Percentiles rank a stretch among this genome's conserved stretches.
Evolutionary conservation across 1,140 invertebrate genomes (phyloP).

Genomic region (Hycleus phaleratus): DNA sequence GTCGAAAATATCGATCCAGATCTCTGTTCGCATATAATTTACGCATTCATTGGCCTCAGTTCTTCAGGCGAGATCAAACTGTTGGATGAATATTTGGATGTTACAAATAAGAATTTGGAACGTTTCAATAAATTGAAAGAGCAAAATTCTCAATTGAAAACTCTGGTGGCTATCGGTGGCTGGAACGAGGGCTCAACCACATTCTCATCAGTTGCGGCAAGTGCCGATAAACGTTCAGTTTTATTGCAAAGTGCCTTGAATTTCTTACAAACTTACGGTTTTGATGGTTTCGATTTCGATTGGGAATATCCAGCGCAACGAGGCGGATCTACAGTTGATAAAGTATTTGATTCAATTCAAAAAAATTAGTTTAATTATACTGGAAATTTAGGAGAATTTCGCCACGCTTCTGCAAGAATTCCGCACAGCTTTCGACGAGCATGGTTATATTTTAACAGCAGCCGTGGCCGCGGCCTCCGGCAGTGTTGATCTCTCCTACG

Average conservation of each 20-base stretch:
- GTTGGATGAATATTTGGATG: constrained; percentile 32
- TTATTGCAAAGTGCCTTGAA: constrained; percentile 53
- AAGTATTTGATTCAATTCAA: not conserved
- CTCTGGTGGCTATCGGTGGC: constrained; percentile 64
- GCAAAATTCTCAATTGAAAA: constrained; percentile 57
- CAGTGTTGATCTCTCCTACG: constrained; percentile 66
- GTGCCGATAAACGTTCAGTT: constrained; percentile 42
- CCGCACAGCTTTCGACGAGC: constrained; percentile 21
- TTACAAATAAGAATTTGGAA: constrained; percentile 31
- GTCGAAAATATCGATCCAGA: constrained; percentile 58
- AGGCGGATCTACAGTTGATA: constrained; percentile 48
- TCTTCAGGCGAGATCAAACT: not conserved
- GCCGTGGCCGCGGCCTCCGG: constrained; percentile 25
- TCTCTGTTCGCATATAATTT: constrained; percentile 68
- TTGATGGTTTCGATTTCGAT: constrained; percentile 75
- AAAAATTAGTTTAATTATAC: no score
- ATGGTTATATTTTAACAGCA: constrained; percentile 26
- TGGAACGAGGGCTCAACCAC: constrained; percentile 67
- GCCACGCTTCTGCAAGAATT: constrained; percentile 27
- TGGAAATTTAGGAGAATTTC: constrained; percentile 21
- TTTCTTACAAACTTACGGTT: constrained; percentile 56
- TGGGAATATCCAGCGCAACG: constrained; percentile 72
- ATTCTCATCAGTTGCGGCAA: constrained; percentile 48
- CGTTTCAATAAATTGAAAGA: constrained; percentile 52
- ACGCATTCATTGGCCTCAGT: constrained; percentile 59